These are phyloP conservation scores for Caenorhabditis macrosperma DNA, from an alignment of 2,888 invertebrate species.

Conservation along the genomic window DNA sequence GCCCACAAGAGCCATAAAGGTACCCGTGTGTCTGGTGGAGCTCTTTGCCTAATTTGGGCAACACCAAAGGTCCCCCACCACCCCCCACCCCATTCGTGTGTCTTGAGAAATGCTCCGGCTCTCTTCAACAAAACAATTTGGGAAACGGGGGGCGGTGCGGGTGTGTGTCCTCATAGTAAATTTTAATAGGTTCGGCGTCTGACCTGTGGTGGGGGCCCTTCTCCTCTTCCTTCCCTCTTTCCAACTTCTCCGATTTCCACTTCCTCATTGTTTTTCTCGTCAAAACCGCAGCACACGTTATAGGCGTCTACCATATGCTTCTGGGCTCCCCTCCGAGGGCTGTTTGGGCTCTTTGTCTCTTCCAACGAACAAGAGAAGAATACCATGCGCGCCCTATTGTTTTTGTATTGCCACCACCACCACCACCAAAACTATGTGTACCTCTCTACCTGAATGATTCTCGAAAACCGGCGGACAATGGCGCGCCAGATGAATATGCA, in stretches of 20 bases:
- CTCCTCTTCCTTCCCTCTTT: conserved; percentile 5
- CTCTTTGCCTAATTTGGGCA: conserved; percentile 58
- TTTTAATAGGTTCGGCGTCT: conserved; percentile 27
- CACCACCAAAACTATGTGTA: too few relatives aligned
- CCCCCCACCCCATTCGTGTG: conserved; percentile 1
- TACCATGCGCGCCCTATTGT: too few relatives aligned
- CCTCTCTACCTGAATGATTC: too few relatives aligned
- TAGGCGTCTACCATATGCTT: not conserved
- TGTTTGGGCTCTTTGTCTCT: not conserved
- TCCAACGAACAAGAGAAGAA: too few relatives aligned
- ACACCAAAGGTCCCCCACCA: too few relatives aligned
- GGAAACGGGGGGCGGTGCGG: not conserved
- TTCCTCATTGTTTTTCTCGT: conserved; percentile 49
- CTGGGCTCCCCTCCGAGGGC: not conserved
- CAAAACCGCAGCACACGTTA: too few relatives aligned
- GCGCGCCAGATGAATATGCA: too few relatives aligned
- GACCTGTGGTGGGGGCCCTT: conserved; percentile 24
- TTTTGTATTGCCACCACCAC: too few relatives aligned
- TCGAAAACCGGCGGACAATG: too few relatives aligned
- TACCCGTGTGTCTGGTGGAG: conserved; percentile 14
- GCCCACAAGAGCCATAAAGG: not conserved
- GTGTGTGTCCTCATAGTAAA: conserved; percentile 12
- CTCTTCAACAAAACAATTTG: conserved; percentile 49
- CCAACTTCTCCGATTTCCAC: conserved; percentile 31
- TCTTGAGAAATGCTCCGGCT: conserved; percentile 8